Base-by-base conservation (phyloP, 2,113 vertebrate species). In the Eleginops maclovinus region DNA sequence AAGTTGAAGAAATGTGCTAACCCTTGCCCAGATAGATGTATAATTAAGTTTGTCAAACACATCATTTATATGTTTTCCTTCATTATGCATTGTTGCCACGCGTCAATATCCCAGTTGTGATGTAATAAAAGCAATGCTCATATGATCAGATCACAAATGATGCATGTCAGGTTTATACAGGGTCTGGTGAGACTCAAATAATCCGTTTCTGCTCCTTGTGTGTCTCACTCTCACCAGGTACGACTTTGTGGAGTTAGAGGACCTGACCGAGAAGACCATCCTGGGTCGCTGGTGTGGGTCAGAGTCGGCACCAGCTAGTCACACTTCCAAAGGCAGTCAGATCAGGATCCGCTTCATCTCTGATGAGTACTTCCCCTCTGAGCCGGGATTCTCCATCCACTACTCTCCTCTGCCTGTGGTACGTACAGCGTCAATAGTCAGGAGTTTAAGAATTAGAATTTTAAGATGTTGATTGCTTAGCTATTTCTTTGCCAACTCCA, bases 281-380 rank as follows among this genome's bases (percentile, higher is more conserved):
- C 89, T 97, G 94, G 98, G 98, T n/a, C 97, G 97, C 50, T 99
- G 98, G 98, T 99, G 98, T 85, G 98, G 98, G 50, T 97, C 97
- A 72, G 94, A 94, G 87, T 82, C 90, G 7, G 93, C 90, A 28
- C 96, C 97, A 21, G 92, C 91, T 44, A 94, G 91, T 75, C 96
- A 97, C 81, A 93, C 94, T 77, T 97, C 98, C 83, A 97, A 96
- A 94, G 97, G 97, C 89, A 97, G 95, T 88, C 97, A 99, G 90
- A 95, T 99, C 89, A 94, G 95, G 77, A 95, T 99, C 87, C 95
- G 96, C 90, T 99, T 99, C 91, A 91, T 95, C 73, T 99, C 98
- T 15, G 98, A 99, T 83, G 96, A 99, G 73, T 99, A 99, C 93
- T 98, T 99, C 86, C 96, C 98, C 62, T 96, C 97, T 4, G 95